phyloP scores from a whole-genome alignment of 2,888 invertebrate genomes.

The Physocephala rufipes region DNA sequence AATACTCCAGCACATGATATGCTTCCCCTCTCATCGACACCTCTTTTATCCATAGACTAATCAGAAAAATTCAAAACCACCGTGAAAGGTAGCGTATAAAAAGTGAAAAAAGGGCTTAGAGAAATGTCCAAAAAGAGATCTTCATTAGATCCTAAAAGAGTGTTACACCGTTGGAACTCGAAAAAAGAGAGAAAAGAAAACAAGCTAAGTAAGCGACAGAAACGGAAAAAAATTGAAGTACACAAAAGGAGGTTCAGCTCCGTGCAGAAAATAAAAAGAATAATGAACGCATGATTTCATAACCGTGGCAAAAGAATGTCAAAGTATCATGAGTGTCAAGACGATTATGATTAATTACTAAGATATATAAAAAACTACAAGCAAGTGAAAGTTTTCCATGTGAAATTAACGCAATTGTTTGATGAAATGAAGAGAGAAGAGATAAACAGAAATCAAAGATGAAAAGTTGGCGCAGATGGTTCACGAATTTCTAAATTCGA shows the following conservation, averaged over 20 bases:
- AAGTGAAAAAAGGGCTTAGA: background rate
- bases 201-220: background rate
- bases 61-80: background rate
- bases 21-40: no score
- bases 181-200: background rate
- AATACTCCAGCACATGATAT: background rate
- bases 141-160: constrained; percentile 41
- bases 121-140: constrained; percentile 37
- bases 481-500: no score
- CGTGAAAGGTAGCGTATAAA: background rate
- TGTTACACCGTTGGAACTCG: constrained; percentile 19
- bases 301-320: constrained; percentile 26
- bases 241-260: no score
- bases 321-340: constrained; percentile 21
- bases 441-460: no score
- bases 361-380: background rate
- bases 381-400: constrained; percentile 24
- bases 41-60: background rate
- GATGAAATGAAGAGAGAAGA: no score
- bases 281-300: constrained; percentile 20
- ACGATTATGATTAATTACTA: constrained; percentile 30
- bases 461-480: no score
- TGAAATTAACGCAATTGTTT: background rate
- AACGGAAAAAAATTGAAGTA: background rate
- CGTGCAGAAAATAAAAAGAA: background rate